Conservation (phyloP, 1,140 invertebrate genomes). For the Trialeurodes vaporariorum region DNA sequence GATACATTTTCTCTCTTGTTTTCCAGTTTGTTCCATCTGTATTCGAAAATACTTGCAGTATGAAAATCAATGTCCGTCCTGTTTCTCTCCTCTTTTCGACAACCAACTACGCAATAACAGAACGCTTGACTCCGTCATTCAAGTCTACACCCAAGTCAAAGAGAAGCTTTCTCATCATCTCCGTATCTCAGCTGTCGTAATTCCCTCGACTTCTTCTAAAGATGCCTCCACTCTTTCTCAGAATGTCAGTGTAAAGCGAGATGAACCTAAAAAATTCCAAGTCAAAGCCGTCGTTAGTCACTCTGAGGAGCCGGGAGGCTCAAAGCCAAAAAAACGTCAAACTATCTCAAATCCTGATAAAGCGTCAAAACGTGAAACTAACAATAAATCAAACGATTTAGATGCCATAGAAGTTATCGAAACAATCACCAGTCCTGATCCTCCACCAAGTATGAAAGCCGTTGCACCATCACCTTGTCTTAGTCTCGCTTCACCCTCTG, state of each 20-base stretch:
- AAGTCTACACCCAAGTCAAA: slow-evolving; percentile 26
- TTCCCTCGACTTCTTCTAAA: background rate
- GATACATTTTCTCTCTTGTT: slow-evolving; percentile 15
- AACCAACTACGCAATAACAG: slow-evolving; percentile 40
- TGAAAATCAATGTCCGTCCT: slow-evolving; percentile 41
- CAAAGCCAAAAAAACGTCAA: background rate
- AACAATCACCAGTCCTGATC: too few species aligned
- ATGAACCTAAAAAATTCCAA: background rate
- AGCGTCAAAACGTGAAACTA: background rate
- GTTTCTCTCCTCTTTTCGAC: slow-evolving; percentile 39
- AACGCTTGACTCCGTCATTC: slow-evolving; percentile 36
- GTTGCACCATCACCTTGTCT: background rate
- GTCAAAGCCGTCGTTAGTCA: background rate
- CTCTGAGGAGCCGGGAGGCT: background rate
- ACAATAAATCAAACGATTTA: background rate
- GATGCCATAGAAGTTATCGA: slow-evolving; percentile 1
- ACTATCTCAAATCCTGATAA: background rate
- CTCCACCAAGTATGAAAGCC: background rate
- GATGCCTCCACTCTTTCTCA: background rate
- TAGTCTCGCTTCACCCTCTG: background rate
- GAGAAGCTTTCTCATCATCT: slow-evolving; percentile 3
- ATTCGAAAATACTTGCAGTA: slow-evolving; percentile 42
- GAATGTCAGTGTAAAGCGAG: background rate
- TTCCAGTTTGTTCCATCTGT: slow-evolving; percentile 44
- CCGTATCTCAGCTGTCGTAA: background rate